Conservation (phyloP, 2,113 vertebrate genomes). For the Syngnathus typhle region DNA sequence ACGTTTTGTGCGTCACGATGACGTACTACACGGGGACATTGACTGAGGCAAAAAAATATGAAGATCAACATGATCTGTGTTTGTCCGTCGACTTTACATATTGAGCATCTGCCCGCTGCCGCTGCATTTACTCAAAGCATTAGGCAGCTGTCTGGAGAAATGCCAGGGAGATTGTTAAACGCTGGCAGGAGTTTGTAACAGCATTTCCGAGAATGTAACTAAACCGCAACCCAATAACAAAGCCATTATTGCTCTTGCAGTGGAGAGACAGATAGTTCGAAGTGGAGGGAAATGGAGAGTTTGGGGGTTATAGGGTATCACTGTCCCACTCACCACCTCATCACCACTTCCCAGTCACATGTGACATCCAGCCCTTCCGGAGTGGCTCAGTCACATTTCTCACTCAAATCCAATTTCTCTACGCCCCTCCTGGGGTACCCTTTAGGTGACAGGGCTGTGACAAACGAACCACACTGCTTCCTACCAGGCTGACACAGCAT, state of each 20-base stretch:
- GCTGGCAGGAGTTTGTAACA: slow-evolving; percentile 49
- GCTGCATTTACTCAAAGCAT: slow-evolving; percentile 57
- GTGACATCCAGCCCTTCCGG: slow-evolving; percentile 57
- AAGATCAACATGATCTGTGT: slow-evolving; percentile 19
- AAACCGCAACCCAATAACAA: slow-evolving; percentile 61
- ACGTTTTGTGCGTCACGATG: slow-evolving; percentile 21
- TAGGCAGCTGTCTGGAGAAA: slow-evolving; percentile 47
- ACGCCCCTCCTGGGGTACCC: slow-evolving; percentile 55
- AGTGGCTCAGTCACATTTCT: slow-evolving; percentile 60
- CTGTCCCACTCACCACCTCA: slow-evolving; percentile 55
- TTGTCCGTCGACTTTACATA: slow-evolving; percentile 40
- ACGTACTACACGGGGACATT: slow-evolving; percentile 38
- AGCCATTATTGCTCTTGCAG: slow-evolving; percentile 55
- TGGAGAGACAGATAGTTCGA: slow-evolving; percentile 38
- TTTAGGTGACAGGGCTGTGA: slow-evolving; percentile 59
- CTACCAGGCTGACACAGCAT: slow-evolving; percentile 52
- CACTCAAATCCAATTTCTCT: slow-evolving; percentile 67
- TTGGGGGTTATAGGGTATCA: slow-evolving; percentile 36
- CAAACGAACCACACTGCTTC: slow-evolving; percentile 56
- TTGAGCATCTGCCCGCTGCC: slow-evolving; percentile 43
- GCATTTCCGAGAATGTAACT: slow-evolving; percentile 55
- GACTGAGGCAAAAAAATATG: slow-evolving; percentile 16
- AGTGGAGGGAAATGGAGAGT: slow-evolving; percentile 31
- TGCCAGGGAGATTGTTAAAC: slow-evolving; percentile 2
- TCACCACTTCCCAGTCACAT: slow-evolving; percentile 53